These are phyloP conservation scores for Microchirus variegatus DNA, from an alignment of 2,797 vertebrate species.

Conservation along the genomic window DNA sequence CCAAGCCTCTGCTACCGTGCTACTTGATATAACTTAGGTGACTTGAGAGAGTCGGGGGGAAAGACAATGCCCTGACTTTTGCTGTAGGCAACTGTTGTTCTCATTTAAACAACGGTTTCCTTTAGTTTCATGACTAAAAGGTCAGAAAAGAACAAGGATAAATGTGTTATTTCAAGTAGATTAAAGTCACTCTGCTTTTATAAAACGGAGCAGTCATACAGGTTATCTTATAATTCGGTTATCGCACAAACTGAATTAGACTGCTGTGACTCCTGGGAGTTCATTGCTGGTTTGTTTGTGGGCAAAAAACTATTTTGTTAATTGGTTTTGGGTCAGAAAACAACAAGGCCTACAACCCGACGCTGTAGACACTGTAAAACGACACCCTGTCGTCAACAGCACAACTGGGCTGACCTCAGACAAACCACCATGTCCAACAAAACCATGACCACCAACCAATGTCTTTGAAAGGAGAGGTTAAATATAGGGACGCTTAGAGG, in stretches of 20 bases:
- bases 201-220: neutral
- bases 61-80: conserved; percentile 6
- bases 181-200: too few relatives aligned
- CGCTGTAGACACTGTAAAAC: neutral
- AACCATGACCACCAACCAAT: conserved; percentile 49
- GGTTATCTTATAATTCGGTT: neutral
- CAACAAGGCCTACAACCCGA: conserved; percentile 10
- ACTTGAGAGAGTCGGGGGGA: conserved; percentile 10
- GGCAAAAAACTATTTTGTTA: neutral
- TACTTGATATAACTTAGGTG: conserved; percentile 4
- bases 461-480: conserved; percentile 24
- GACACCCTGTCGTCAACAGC: conserved; percentile 8
- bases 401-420: conserved; percentile 52
- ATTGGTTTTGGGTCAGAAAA: conserved; percentile 30
- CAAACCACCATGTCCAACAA: conserved; percentile 40
- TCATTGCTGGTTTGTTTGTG: conserved; percentile 12
- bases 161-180: too few relatives aligned
- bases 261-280: conserved; percentile 7
- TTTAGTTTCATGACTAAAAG: neutral
- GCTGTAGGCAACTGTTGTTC: conserved; percentile 1
- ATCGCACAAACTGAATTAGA: neutral
- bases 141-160: neutral
- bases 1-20: neutral
- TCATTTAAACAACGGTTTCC: conserved; percentile 10
- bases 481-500: conserved; percentile 1